Conservation (phyloP, 2,888 invertebrate species). For the Capitulum mitella region DNA sequence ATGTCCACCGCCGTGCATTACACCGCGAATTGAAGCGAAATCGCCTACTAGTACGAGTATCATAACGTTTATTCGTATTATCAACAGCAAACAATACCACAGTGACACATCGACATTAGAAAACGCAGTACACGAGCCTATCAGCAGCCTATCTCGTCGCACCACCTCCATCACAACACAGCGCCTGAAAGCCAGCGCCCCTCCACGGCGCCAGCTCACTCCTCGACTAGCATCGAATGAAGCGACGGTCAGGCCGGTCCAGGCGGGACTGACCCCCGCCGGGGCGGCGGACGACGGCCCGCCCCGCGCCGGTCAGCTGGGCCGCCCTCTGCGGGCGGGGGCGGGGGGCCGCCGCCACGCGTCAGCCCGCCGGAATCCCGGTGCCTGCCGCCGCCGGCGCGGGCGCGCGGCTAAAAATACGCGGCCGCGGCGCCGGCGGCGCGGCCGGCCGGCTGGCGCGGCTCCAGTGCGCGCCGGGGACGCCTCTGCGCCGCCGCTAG, state of each 20-base stretch:
- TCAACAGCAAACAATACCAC: neutral
- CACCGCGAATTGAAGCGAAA: no score
- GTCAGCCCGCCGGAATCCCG: no score
- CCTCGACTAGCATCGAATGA: neutral
- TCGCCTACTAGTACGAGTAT: neutral
- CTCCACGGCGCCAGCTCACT: neutral
- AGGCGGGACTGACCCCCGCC: neutral
- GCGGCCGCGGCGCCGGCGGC: no score
- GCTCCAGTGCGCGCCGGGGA: neutral
- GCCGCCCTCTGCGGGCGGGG: no score
- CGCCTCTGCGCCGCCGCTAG: no score
- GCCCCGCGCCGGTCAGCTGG: no score
- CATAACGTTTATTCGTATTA: neutral
- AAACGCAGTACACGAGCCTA: neutral
- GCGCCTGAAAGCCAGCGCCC: neutral
- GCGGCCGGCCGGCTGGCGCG: neutral
- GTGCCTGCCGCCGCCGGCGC: no score
- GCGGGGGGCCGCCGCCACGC: no score
- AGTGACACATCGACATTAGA: neutral
- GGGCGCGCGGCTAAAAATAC: no score
- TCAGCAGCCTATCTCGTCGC: neutral
- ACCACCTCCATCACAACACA: neutral
- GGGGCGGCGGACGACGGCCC: no score
- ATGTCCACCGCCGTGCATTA: no score
- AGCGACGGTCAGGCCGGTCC: no score